Evolutionary conservation across 1,140 invertebrate species (phyloP).

Genomic region (Cydia strobilella): DNA sequence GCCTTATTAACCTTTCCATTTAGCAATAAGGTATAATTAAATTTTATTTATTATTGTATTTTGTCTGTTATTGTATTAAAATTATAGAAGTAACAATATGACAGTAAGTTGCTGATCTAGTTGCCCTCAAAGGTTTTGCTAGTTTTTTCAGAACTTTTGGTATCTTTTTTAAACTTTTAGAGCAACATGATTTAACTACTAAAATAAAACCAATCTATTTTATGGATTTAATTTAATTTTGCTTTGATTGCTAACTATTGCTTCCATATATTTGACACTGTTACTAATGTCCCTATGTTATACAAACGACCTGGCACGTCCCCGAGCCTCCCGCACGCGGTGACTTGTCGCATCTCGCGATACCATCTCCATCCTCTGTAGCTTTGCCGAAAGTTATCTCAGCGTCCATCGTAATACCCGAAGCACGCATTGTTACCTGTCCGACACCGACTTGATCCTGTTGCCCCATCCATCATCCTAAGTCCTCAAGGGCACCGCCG

Average conservation of each 20-base stretch:
- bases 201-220: too few relatives aligned
- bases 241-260: too few relatives aligned
- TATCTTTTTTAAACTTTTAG: too few relatives aligned
- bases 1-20: not conserved
- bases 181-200: too few relatives aligned
- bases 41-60: not conserved
- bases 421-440: constrained; percentile 36
- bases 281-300: not conserved
- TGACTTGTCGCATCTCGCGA: constrained; percentile 46
- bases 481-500: constrained; percentile 49
- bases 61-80: not conserved
- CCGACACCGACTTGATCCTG: constrained; percentile 9
- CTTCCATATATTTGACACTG: too few relatives aligned
- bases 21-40: not conserved
- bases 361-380: constrained; percentile 46
- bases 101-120: too few relatives aligned
- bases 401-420: constrained; percentile 40
- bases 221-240: too few relatives aligned
- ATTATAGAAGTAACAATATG: too few relatives aligned
- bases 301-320: not conserved
- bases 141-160: too few relatives aligned
- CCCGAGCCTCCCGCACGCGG: constrained; percentile 32
- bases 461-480: constrained; percentile 59
- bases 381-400: constrained; percentile 62
- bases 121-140: too few relatives aligned